Evolutionary conservation across 2,888 invertebrate species (phyloP).

Genomic region (Gortyna flavago): DNA sequence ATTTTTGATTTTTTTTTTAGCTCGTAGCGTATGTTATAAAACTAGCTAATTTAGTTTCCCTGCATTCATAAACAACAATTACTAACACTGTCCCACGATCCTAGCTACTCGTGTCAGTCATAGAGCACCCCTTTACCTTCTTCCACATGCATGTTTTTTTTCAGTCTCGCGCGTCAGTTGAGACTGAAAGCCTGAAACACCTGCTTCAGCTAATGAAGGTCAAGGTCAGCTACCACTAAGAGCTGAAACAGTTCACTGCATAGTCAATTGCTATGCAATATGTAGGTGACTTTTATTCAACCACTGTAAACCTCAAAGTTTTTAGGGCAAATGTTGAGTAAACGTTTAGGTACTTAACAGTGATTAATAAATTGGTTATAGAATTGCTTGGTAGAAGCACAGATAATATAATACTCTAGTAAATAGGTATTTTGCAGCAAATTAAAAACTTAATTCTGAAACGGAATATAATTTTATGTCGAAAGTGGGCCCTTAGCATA

Average conservation of each 20-base stretch:
- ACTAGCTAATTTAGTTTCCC: conserved; percentile 9
- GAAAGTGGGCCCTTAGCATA: neutral
- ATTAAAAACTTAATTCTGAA: neutral
- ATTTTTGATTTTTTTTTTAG: neutral
- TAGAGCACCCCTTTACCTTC: conserved; percentile 5
- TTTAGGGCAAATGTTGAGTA: neutral
- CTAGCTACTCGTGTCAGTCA: neutral
- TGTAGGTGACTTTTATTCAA: conserved; percentile 13
- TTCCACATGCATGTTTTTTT: conserved; percentile 51
- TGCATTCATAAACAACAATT: neutral
- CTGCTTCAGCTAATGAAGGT: conserved; percentile 42
- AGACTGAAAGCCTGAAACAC: conserved; percentile 14
- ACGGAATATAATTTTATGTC: neutral
- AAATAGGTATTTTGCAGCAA: neutral
- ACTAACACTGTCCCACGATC: neutral
- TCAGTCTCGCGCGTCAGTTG: conserved; percentile 10
- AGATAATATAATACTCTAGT: too few species aligned
- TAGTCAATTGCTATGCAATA: conserved; percentile 14
- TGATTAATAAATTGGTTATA: neutral
- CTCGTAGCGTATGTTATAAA: neutral
- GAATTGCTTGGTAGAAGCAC: neutral
- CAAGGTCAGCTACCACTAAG: conserved; percentile 25
- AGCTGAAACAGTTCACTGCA: conserved; percentile 23
- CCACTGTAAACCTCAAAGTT: neutral
- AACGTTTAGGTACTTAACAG: neutral